Percentiles rank a stretch among this genome's conserved stretches.
Evolutionary conservation across 2,888 invertebrate genomes (phyloP).

Genomic region (Lepidocyrtoides sp.): DNA sequence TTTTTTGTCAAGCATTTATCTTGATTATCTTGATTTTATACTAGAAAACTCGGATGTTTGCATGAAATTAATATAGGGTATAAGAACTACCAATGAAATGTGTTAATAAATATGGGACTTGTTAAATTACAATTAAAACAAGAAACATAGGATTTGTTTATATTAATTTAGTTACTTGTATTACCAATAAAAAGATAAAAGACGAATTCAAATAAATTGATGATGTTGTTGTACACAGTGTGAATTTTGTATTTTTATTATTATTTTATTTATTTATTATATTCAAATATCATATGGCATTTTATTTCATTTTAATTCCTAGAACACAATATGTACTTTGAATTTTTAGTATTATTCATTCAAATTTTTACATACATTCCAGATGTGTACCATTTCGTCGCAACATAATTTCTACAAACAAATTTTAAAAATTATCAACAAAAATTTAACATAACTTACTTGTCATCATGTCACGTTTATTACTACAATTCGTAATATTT

Average conservation of each 20-base stretch:
- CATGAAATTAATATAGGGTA: no score
- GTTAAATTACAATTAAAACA: not conserved
- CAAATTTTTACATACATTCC: conserved; percentile 24
- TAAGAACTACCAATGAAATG: no score
- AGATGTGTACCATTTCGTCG: not conserved
- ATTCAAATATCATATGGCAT: conserved; percentile 43
- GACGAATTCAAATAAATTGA: conserved; percentile 17
- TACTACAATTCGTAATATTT: no score
- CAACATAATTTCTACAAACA: no score
- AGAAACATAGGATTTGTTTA: no score
- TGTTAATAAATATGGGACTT: no score
- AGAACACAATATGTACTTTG: conserved; percentile 32
- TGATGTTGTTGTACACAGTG: not conserved
- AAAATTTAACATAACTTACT: no score
- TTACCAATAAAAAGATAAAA: conserved; percentile 4
- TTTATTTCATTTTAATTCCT: conserved; percentile 9
- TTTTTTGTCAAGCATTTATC: not conserved
- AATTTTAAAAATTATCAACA: no score
- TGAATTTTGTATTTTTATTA: not conserved
- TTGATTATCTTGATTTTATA: not conserved
- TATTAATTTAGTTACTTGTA: no score
- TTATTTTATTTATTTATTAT: conserved; percentile 32
- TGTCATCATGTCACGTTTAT: no score
- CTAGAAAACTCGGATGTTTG: not conserved
- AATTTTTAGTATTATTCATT: not conserved